Conservation (phyloP, 2,113 vertebrate genomes). For the Cisticola juncidis region DNA sequence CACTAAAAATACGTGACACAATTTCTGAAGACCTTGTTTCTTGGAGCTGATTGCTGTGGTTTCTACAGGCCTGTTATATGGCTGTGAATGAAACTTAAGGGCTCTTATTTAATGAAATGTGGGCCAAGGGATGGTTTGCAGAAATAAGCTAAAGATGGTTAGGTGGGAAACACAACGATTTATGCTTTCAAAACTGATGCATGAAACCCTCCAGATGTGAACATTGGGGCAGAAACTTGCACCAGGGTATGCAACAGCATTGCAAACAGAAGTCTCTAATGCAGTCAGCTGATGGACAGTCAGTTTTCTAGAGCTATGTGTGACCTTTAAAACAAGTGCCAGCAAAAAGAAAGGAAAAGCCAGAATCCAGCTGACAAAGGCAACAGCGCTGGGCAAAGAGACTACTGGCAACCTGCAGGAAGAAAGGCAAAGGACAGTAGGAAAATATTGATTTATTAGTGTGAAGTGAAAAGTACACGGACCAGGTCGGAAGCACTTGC, state of each 20-base stretch:
- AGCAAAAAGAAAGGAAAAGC: constrained; percentile 26
- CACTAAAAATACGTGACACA: neutral
- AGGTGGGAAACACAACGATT: neutral
- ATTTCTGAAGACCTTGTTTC: neutral
- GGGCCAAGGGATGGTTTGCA: neutral
- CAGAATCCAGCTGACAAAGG: constrained; percentile 30
- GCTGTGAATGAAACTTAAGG: neutral
- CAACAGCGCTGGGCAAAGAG: neutral
- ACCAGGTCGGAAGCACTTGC: neutral
- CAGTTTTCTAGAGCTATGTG: neutral
- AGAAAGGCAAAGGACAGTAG: neutral
- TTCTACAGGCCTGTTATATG: neutral
- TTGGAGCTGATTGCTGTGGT: neutral
- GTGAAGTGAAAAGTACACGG: neutral
- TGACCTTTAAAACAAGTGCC: neutral
- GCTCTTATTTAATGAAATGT: neutral
- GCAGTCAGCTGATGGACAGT: neutral
- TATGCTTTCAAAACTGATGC: neutral
- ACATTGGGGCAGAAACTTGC: neutral
- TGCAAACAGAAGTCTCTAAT: neutral
- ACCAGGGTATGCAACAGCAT: neutral
- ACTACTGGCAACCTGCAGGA: neutral
- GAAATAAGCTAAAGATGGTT: neutral
- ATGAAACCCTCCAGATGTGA: neutral
- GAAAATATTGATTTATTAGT: constrained; percentile 19